Base-by-base conservation (phyloP, 2,113 vertebrate species). In the Galemys pyrenaicus region DNA sequence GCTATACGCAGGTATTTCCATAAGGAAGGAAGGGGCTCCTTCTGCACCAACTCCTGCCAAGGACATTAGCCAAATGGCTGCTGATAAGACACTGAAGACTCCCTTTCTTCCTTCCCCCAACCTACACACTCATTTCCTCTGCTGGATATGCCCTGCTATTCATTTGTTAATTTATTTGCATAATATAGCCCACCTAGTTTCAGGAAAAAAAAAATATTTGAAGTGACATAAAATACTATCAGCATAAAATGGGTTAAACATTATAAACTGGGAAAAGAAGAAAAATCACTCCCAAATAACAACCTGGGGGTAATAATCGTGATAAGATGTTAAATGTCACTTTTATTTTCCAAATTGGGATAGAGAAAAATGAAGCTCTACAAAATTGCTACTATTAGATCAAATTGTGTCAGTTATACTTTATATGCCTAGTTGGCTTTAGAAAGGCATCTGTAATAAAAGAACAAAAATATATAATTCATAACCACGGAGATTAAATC, bases 91-190 rank as follows among this genome's bases (percentile, higher is more conserved):
- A 6, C 37, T 11, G 11, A 2, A 12, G 30, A 16, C 26, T 5
- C 11, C 32, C 9, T 22, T 20, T 15, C 9, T 0, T 9, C 17
- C 62, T 4, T 9, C 24, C 22, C 39, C 35, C 8, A 12, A 5
- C 3, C 13, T 24, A 39, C 9, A 2, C n/a, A 9, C 28, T 58
- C 20, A 15, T 19, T 6, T 49, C 91, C 58, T 37, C 82, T 35
- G 13, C 15, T 19, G 9, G 37, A n/a, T n/a, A 58, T 0, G 6
- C 26, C 19, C 11, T 58, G 22, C 15, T 32, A 30, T 13, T n/a
- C 46, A 30, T 3, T 3, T 7, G 60, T 7, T 44, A 4, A 17
- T 11, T 51, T 8, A 70, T 39, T 64, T 22, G 39, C 7, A 4
- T 19, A 54, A 46, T 3, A 41, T 32, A n/a, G 1, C 28, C 26